phyloP scores from a whole-genome alignment of 1,140 invertebrate species.

The Cherax quadricarinatus region DNA sequence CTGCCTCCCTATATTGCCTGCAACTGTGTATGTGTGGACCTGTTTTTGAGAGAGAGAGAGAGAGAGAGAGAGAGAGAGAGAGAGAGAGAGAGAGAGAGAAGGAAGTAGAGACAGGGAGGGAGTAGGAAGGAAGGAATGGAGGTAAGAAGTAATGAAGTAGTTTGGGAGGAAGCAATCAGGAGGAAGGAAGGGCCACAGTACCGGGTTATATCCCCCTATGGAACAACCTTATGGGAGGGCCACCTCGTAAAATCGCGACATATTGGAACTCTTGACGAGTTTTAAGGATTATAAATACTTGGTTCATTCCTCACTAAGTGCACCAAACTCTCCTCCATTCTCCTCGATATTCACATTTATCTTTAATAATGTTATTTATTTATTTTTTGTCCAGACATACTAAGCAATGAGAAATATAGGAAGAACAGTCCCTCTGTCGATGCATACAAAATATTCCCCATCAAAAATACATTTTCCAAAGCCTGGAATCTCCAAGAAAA shows the following conservation, averaged over 20 bases:
- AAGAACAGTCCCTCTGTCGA: too few relatives aligned
- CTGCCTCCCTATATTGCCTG: neutral
- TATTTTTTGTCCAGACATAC: too few relatives aligned
- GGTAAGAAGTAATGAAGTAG: neutral
- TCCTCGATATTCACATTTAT: neutral
- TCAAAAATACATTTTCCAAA: too few relatives aligned
- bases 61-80: constrained; percentile 16
- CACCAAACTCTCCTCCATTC: neutral
- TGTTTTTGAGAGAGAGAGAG: constrained; percentile 3
- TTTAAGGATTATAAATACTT: neutral
- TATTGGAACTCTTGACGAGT: neutral
- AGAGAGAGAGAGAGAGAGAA: neutral
- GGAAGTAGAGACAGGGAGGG: neutral
- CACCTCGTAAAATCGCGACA: neutral
- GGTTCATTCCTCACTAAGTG: neutral
- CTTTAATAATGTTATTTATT: too few relatives aligned
- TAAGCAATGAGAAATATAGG: too few relatives aligned
- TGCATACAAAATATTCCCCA: too few relatives aligned
- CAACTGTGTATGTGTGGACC: too few relatives aligned
- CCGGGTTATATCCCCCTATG: too few relatives aligned
- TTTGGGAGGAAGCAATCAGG: neutral
- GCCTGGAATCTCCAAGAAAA: too few relatives aligned
- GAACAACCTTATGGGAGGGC: neutral
- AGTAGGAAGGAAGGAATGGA: neutral
- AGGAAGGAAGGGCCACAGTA: neutral